These are phyloP conservation scores for Dasypolia templi DNA, from an alignment of 2,888 invertebrate species.

Conservation along the genomic window DNA sequence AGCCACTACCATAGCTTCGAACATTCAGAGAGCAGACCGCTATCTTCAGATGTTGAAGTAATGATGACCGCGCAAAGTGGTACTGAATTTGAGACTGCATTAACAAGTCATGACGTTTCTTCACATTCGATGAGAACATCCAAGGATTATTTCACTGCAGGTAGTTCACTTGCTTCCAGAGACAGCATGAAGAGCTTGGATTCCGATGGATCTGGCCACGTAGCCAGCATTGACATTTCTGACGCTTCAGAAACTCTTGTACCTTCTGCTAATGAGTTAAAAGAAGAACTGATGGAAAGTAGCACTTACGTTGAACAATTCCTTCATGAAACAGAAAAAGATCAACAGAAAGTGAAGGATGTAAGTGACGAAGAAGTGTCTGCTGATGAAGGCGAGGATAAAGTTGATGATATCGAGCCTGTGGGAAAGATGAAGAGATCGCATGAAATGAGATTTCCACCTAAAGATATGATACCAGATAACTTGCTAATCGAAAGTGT, in stretches of 20 bases:
- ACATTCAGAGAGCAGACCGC: conserved; percentile 94
- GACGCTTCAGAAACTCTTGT: conserved; percentile 98
- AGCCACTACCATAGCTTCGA: conserved; percentile 97
- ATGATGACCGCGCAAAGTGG: conserved; percentile 93
- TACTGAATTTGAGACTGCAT: conserved; percentile 96
- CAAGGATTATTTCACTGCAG: conserved; percentile 96
- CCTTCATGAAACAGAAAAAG: conserved; percentile 84
- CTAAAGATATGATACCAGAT: conserved; percentile 90
- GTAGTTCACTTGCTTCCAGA: conserved; percentile 96
- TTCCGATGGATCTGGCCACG: conserved; percentile 96
- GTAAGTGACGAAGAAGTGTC: conserved; percentile 89
- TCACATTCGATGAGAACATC: conserved; percentile 93
- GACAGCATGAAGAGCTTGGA: conserved; percentile 97
- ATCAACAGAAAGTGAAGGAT: conserved; percentile 84
- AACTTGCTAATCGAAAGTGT: conserved; percentile 83
- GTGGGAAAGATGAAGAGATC: conserved; percentile 96
- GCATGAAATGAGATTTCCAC: conserved; percentile 97
- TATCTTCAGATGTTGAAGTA: conserved; percentile 97
- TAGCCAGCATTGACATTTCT: conserved; percentile 97
- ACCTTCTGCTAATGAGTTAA: conserved; percentile 96
- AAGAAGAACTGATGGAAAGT: conserved; percentile 93
- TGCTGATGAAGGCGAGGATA: conserved; percentile 90
- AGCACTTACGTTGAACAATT: conserved; percentile 91
- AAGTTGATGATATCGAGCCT: conserved; percentile 88
- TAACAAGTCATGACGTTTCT: conserved; percentile 95